Evolutionary conservation across 2,888 invertebrate species (phyloP), one percentile per base, ranked within the genome.

Genomic region (Malthinus seriepunctatus): DNA sequence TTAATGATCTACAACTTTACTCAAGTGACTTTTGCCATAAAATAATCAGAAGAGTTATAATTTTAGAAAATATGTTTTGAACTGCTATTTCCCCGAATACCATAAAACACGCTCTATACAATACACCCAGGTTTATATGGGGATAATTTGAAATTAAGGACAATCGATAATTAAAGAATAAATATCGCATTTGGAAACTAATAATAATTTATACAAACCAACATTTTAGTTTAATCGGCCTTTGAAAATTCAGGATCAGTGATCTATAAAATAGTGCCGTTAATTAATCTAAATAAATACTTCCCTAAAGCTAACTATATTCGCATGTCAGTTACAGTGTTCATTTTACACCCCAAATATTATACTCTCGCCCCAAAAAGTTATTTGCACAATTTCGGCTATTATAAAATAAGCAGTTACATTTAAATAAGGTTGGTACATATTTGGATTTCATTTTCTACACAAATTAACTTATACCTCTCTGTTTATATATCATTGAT

Each of bases 231-330:
- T 45, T 45, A 37, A 47, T 23, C 46, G 11, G 37, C 38, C 32
- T 53, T 53, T 53, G 53, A 46, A 53, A 46, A 46, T 52, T 32
- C 32, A 38, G 15, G 34, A 48, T 38, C 57, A 32, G 35, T 11
- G 44, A 57, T 52, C 51, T 52, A 39, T 57, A 52, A 57, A 57
- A 51, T 48, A 31, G 35, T 39, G 57, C 23, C 23, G 23, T 23
- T 51, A 57, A 57, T 57, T 57, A 57, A 57, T 57, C 45, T 51
- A 52, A 57, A 57, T 52, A 56, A 51, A 38, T 44, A 23, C 10
- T 12, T 12, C 9, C 51, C 53, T 32, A 3, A 15, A 14, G 45
- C 8, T 3, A 51, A 51, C 32, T 32, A 9, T 45, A 11, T 10
- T 32, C 7, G 23, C 31, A 32, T 45, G 45, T 32, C 45, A 45